A percentile compares a stretch with the other conserved stretches of the same genome.
These are phyloP conservation scores for Hydrozoanthus tunicans DNA, from an alignment of 64 coral and sea anemone species.

Conservation along the genomic window DNA sequence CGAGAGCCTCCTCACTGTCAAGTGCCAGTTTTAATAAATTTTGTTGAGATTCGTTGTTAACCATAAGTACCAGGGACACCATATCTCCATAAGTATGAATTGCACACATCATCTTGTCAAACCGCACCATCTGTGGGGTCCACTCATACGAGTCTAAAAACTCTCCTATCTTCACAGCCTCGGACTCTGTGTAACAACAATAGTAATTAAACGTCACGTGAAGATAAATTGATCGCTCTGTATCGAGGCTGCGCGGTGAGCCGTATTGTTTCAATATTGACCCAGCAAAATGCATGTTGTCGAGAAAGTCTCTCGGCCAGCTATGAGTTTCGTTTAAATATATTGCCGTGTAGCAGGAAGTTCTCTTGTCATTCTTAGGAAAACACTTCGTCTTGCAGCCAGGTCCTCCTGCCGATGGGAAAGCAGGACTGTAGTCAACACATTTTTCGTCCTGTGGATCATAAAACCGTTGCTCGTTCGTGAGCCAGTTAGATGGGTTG, in stretches of 20 bases:
- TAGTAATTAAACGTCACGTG: constrained; percentile 72
- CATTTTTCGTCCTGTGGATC: constrained; percentile 46
- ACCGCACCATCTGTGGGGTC: constrained; percentile 44
- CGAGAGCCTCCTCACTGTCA: constrained; percentile 55
- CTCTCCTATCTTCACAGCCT: constrained; percentile 57
- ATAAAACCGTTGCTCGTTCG: neutral
- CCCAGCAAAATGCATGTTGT: constrained; percentile 63
- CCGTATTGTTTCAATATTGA: constrained; percentile 67
- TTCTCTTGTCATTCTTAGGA: neutral
- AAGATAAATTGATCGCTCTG: constrained; percentile 16
- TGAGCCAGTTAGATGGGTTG: too few relatives aligned
- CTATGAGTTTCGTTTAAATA: constrained; percentile 16
- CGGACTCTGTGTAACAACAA: constrained; percentile 65
- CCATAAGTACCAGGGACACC: constrained; percentile 64
- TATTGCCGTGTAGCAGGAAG: neutral
- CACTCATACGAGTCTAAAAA: constrained; percentile 46
- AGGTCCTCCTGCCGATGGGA: constrained; percentile 53
- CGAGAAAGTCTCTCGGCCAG: constrained; percentile 44
- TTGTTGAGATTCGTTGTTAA: constrained; percentile 56
- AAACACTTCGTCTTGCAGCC: constrained; percentile 63
- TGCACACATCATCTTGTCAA: constrained; percentile 70
- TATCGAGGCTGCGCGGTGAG: constrained; percentile 26
- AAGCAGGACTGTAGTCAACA: constrained; percentile 48
- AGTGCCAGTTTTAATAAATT: constrained; percentile 41
- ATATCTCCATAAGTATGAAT: constrained; percentile 41